Evolutionary conservation across 2,888 invertebrate genomes (phyloP), one percentile per base, ranked within the genome.

Genomic region (Argynnis bischoffii): DNA sequence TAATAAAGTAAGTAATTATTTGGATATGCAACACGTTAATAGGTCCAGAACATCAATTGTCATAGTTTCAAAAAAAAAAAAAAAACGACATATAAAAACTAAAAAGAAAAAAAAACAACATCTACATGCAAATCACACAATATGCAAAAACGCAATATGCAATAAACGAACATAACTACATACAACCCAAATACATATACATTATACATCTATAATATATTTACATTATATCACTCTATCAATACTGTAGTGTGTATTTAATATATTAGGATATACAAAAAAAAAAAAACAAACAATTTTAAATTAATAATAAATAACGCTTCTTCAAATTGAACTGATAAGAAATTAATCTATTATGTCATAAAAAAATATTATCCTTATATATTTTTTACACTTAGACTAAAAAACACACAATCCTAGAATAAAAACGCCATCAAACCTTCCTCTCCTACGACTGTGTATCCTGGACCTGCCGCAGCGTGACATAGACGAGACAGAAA

Each of bases 381-480:
- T 51, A 77, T 78, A 77, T 76, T 73, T 63, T 67, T 65, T 76
- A 82, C 76, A 79, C 77, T 77, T 72, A 78, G 76, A 76, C 76
- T 74, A 69, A 74, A 64, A 72, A 76, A 75, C 69, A 74, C 69
- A 79, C 74, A 80, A 80, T 79, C 77, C 77, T 74, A 78, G 70
- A 74, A 82, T 76, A 72, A 81, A 84, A 80, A 79, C 75, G 72
- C 75, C 75, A 76, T 86, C 92, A 86, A 92, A 92, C 92, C 92
- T 92, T 92, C 89, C 92, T 88, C 89, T 87, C 82, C 90, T 90
- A 92, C 90, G 87, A 82, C 80, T 84, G 89, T 92, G 92, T 78
- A 89, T 89, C 85, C 92, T 79, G 83, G 91, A 89, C 85, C 92
- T 92, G 88, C 83, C 79, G 73, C 76, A 82, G 89, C 85, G 89